Conservation (phyloP, 2,797 vertebrate species). For the Hipposideros larvatus region DNA sequence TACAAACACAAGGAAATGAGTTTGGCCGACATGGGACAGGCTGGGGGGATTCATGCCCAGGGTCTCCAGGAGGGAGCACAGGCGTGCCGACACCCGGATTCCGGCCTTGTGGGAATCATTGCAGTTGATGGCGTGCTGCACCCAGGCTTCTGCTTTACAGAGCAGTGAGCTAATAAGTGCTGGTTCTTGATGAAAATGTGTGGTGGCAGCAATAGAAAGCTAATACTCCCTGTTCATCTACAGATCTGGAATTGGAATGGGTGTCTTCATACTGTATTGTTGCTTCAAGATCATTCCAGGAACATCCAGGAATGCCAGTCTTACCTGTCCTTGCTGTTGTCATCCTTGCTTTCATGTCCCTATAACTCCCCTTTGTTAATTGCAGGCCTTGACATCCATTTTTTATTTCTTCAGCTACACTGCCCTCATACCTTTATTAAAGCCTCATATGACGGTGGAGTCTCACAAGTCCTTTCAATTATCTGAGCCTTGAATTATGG, state of each 20-base stretch:
- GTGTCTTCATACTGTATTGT: not conserved
- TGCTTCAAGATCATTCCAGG: not conserved
- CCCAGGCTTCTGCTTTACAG: not conserved
- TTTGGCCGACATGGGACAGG: not conserved
- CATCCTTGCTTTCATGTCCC: not conserved
- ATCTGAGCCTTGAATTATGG: not conserved
- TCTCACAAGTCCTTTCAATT: not conserved
- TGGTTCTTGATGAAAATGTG: not conserved
- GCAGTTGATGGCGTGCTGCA: fast-evolving
- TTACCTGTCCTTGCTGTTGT: not conserved
- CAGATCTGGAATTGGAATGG: not conserved
- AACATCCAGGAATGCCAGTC: not conserved
- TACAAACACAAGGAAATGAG: too few relatives aligned
- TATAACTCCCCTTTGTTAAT: not conserved
- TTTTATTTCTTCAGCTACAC: not conserved
- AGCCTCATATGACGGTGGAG: not conserved
- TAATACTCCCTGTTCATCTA: not conserved
- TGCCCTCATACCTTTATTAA: not conserved
- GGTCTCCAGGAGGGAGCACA: fast-evolving
- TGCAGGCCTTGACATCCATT: not conserved
- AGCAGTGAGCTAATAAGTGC: too few relatives aligned
- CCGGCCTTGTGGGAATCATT: too few relatives aligned
- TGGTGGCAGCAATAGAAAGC: not conserved
- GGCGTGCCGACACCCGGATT: not conserved
- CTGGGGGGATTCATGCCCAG: not conserved